These are phyloP conservation scores for Diglossa cyanea DNA, from an alignment of 2,797 vertebrate species.

Conservation along the genomic window DNA sequence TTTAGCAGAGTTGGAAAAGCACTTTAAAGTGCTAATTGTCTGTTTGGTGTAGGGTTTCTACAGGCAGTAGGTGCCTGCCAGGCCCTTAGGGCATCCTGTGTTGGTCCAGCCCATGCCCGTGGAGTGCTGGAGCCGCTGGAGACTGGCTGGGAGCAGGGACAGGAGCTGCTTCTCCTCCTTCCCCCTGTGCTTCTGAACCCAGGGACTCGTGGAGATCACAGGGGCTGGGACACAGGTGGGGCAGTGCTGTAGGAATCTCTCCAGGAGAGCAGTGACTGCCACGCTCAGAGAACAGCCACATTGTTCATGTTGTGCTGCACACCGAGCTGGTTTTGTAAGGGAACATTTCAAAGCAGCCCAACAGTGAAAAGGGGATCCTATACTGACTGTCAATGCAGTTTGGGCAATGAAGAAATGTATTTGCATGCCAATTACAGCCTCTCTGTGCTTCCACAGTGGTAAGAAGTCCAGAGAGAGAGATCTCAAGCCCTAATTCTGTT, in stretches of 20 bases:
- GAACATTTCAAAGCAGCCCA: neutral
- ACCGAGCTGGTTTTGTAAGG: neutral
- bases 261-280: neutral
- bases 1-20: neutral
- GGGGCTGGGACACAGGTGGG: neutral
- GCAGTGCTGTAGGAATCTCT: neutral
- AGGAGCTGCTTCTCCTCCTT: neutral
- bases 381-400: neutral
- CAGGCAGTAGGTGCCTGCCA: neutral
- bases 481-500: neutral
- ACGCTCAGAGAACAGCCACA: neutral
- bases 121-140: neutral
- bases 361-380: neutral
- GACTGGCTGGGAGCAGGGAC: neutral
- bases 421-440: neutral
- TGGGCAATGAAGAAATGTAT: neutral
- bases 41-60: neutral
- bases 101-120: neutral
- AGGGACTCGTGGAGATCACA: neutral
- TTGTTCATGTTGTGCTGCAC: neutral
- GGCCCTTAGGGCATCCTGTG: neutral
- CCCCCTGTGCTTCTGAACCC: neutral
- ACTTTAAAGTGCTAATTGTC: constrained; percentile 46
- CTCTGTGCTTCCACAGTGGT: neutral
- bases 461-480: neutral